phyloP scores from a whole-genome alignment of 2,113 vertebrate species.

The Callorhinus ursinus region DNA sequence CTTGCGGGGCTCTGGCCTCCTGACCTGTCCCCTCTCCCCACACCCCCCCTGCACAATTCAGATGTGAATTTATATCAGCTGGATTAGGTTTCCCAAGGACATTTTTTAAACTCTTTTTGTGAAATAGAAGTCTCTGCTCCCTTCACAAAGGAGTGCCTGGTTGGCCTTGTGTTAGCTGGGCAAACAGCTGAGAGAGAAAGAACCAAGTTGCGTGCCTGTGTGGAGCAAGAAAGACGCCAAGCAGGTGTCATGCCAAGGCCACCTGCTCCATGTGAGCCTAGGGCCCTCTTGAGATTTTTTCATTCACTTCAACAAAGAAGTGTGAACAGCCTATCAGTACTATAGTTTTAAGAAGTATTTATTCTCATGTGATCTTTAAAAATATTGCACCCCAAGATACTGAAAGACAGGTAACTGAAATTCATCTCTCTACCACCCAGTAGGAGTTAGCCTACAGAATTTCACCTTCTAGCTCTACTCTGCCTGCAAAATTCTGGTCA shows the following conservation, averaged over 20 bases:
- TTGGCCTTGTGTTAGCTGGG: fast-evolving
- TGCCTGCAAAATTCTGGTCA: background rate
- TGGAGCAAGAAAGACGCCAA: background rate
- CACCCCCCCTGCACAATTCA: background rate
- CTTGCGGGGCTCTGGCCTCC: no score
- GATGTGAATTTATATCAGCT: background rate
- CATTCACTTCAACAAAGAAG: background rate
- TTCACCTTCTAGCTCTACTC: background rate
- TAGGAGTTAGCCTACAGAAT: fast-evolving
- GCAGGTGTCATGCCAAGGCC: fast-evolving
- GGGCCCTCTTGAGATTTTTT: background rate
- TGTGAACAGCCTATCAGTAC: background rate
- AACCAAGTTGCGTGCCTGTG: fast-evolving
- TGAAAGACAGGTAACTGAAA: background rate
- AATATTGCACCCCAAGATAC: background rate
- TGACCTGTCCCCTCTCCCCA: background rate
- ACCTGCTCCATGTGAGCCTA: background rate
- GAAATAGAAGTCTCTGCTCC: background rate
- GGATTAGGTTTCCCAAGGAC: background rate
- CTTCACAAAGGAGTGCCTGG: background rate
- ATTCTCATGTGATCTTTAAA: background rate
- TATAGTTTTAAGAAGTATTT: background rate
- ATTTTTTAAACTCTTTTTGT: background rate
- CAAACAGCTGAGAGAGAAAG: background rate
- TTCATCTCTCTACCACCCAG: background rate